Conservation (phyloP, 2,113 vertebrate genomes). For the Dromiciops gliroides region DNA sequence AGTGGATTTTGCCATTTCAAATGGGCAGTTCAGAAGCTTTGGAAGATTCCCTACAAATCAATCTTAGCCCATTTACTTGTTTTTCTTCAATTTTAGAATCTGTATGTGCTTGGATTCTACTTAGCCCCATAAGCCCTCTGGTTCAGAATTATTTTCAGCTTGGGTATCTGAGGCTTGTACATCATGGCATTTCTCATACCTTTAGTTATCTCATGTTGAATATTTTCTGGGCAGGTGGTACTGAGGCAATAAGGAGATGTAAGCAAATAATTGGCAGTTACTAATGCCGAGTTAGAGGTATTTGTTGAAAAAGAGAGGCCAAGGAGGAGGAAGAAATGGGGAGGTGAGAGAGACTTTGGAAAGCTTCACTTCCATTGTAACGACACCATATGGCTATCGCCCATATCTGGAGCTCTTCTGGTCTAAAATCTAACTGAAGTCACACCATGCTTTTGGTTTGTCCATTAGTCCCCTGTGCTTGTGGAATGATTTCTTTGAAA, state of each 20-base stretch:
- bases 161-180: constrained; percentile 39
- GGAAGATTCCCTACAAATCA: not conserved
- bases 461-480: not conserved
- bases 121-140: not conserved
- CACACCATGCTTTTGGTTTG: not conserved
- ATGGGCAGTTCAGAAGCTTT: not conserved
- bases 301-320: not conserved
- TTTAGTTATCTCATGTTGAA: constrained; percentile 38
- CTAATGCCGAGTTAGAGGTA: not conserved
- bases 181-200: constrained; percentile 40
- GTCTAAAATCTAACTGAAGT: not conserved
- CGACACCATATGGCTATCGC: not conserved
- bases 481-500: not conserved
- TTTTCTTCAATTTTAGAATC: constrained; percentile 56
- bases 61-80: not conserved
- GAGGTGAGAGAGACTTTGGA: not conserved
- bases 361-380: not conserved
- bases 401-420: not conserved
- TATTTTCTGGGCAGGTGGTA: constrained; percentile 77
- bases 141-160: constrained; percentile 70
- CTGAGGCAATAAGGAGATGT: not conserved
- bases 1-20: not conserved
- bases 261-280: not conserved
- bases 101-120: constrained; percentile 10
- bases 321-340: not conserved